Conservation (phyloP, 2,888 invertebrate genomes). For the Fabriciana adippe region DNA sequence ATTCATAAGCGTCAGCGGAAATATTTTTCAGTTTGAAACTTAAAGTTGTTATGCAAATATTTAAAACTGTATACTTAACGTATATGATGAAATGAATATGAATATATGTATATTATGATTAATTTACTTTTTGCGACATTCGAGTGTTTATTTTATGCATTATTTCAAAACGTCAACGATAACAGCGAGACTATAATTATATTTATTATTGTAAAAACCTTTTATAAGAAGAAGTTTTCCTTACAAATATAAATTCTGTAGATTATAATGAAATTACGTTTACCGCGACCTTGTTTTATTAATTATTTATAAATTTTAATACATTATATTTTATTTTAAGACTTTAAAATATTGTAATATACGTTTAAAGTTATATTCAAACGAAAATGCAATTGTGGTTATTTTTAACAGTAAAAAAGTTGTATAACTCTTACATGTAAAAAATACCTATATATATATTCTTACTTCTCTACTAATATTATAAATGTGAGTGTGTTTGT, state of each 20-base stretch:
- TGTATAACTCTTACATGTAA: too few relatives aligned
- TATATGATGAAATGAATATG: conserved; percentile 8
- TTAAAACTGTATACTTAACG: not conserved
- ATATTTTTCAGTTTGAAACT: not conserved
- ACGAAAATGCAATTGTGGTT: too few relatives aligned
- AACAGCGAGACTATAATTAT: conserved; percentile 17
- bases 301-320: conserved; percentile 6
- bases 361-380: too few relatives aligned
- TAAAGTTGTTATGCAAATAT: not conserved
- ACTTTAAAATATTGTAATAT: too few relatives aligned
- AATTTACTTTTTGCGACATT: conserved; percentile 14
- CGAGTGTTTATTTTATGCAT: not conserved
- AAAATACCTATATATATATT: too few relatives aligned
- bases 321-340: too few relatives aligned
- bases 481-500: too few relatives aligned
- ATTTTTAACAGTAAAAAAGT: too few relatives aligned
- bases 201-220: conserved; percentile 16
- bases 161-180: conserved; percentile 8
- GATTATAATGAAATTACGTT: conserved; percentile 8
- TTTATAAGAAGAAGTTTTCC: conserved; percentile 3
- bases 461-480: too few relatives aligned
- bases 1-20: conserved; percentile 42
- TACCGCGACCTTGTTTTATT: conserved; percentile 13
- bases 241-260: conserved; percentile 7
- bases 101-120: conserved; percentile 8